Evolutionary conservation across 2,797 vertebrate genomes (phyloP).

Genomic region (Xiphorhynchus erythropygius): DNA sequence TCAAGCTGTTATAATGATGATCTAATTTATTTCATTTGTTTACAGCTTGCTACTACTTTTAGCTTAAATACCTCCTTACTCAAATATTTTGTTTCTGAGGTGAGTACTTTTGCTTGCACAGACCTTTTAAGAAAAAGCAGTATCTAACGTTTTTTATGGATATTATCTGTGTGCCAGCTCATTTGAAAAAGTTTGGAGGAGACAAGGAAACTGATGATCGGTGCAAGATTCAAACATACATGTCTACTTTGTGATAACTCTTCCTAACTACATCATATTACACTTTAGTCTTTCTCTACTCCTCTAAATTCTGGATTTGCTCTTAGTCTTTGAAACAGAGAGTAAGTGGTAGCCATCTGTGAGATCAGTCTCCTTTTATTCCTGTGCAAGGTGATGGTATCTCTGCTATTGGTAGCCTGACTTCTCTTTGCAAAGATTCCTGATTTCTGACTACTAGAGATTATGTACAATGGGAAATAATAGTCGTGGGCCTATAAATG

Average conservation of each 20-base stretch:
- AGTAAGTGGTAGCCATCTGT: not conserved
- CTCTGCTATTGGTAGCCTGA: not conserved
- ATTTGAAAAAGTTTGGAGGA: not conserved
- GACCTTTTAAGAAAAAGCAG: not conserved
- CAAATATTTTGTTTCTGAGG: slow-evolving; percentile 55
- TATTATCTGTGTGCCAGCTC: not conserved
- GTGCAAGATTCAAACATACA: not conserved
- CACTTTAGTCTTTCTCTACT: not conserved
- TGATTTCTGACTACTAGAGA: not conserved
- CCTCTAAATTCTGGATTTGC: not conserved
- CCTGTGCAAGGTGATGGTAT: not conserved
- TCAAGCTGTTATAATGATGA: not conserved
- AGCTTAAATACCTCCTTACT: slow-evolving; percentile 33
- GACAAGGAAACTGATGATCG: not conserved
- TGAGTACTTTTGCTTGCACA: slow-evolving; percentile 21
- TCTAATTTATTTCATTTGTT: slow-evolving; percentile 23
- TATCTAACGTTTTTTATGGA: not conserved
- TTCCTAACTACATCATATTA: not conserved
- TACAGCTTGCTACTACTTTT: slow-evolving; percentile 60
- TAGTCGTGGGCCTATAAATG: not conserved
- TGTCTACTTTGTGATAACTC: not conserved
- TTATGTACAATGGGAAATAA: not conserved
- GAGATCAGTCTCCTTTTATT: not conserved
- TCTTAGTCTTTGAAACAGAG: not conserved
- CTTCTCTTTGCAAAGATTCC: not conserved